These are phyloP conservation scores for Hydrotaea cyrtoneurina DNA, from an alignment of 2,888 invertebrate species.

Conservation along the genomic window DNA sequence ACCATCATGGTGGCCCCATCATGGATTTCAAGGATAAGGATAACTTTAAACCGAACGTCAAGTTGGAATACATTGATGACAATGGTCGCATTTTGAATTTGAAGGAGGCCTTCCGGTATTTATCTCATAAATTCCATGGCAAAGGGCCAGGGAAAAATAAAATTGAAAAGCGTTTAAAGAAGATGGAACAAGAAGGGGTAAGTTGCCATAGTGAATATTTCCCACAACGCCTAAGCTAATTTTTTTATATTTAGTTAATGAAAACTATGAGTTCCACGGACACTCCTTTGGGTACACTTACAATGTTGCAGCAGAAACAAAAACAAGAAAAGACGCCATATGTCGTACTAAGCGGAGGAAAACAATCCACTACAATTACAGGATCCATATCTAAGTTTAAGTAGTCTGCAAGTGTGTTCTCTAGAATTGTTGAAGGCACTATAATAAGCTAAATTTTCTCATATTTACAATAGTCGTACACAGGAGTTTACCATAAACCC, in stretches of 20 bases:
- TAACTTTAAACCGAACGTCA: conserved; percentile 94
- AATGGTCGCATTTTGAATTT: conserved; percentile 94
- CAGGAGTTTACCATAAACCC: conserved; percentile 31
- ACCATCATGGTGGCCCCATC: conserved; percentile 88
- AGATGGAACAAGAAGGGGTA: conserved; percentile 95
- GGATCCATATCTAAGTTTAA: conserved; percentile 60
- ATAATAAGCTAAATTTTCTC: conserved; percentile 44
- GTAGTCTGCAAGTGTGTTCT: conserved; percentile 19
- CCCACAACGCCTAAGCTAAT: neutral
- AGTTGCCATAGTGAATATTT: conserved; percentile 71
- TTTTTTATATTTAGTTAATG: conserved; percentile 85
- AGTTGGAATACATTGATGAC: conserved; percentile 98
- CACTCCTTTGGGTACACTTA: conserved; percentile 96
- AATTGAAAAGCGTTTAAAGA: conserved; percentile 96
- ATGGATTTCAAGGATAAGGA: conserved; percentile 96
- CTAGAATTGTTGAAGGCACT: conserved; percentile 35
- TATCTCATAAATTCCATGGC: conserved; percentile 99
- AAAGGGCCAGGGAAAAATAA: conserved; percentile 99
- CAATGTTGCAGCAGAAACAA: conserved; percentile 97
- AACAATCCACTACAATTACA: conserved; percentile 81
- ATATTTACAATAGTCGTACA: conserved; percentile 51
- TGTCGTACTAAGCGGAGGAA: conserved; percentile 94
- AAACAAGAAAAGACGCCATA: conserved; percentile 96
- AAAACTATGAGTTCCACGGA: conserved; percentile 99
- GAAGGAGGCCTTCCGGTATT: conserved; percentile 97